Conservation (phyloP, 2,113 vertebrate species). For the Calonectris borealis region DNA sequence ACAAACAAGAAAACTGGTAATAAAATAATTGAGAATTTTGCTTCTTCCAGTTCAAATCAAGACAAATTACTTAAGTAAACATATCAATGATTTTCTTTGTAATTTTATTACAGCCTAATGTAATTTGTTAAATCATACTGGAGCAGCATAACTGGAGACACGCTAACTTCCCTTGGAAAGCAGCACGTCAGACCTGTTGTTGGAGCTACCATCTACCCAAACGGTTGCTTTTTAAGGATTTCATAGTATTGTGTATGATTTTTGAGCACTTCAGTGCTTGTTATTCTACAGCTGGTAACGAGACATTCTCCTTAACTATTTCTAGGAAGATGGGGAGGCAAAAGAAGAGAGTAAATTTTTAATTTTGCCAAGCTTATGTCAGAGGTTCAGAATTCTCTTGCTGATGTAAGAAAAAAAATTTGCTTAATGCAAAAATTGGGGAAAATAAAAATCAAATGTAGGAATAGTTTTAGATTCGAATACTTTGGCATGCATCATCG, state of each 20-base stretch:
- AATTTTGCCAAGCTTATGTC: neutral
- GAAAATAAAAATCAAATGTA: neutral
- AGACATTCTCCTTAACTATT: neutral
- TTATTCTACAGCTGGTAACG: fast-evolving
- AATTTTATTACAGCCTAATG: neutral
- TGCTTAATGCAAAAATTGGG: neutral
- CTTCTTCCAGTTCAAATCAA: neutral
- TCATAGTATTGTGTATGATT: neutral
- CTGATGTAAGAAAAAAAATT: neutral
- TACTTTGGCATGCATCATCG: neutral
- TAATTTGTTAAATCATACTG: neutral
- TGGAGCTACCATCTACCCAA: neutral
- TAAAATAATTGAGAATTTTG: neutral
- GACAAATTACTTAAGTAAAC: neutral
- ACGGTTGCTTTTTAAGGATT: neutral
- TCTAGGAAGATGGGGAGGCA: neutral
- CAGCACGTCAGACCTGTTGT: neutral
- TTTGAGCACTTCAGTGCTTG: neutral
- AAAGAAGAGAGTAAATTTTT: neutral
- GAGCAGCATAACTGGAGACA: neutral
- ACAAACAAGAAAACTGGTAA: neutral
- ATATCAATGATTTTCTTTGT: neutral
- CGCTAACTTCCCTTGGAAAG: neutral
- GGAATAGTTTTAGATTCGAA: neutral
- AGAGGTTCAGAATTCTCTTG: neutral